Percentiles rank a stretch among this genome's conserved stretches.
These are phyloP conservation scores for Toxonevra muliebris DNA, from an alignment of 2,888 invertebrate species.

Conservation along the genomic window DNA sequence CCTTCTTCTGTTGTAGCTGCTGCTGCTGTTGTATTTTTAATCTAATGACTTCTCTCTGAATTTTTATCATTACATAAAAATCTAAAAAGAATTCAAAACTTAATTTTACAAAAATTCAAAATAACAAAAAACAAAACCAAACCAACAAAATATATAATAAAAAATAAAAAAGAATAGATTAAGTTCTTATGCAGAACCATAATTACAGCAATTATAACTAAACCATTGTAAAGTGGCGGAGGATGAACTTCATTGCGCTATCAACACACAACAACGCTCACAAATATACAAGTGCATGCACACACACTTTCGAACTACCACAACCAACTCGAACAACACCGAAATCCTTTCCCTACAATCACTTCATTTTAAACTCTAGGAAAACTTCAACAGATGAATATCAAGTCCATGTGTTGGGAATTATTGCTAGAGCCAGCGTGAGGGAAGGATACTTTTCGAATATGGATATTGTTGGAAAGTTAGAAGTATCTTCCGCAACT, in stretches of 20 bases:
- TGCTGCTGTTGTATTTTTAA: too few species aligned
- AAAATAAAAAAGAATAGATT: slow-evolving; percentile 1
- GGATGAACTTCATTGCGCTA: background rate
- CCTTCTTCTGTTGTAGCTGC: too few species aligned
- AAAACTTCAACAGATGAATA: background rate
- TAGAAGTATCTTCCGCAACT: background rate
- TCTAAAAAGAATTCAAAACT: too few species aligned
- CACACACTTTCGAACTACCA: background rate
- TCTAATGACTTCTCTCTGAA: too few species aligned
- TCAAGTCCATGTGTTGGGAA: background rate
- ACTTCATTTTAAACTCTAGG: too few species aligned
- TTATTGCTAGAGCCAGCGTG: background rate
- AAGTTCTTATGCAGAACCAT: slow-evolving; percentile 12
- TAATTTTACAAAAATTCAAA: too few species aligned
- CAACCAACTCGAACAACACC: too few species aligned
- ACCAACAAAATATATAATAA: too few species aligned
- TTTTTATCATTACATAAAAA: too few species aligned
- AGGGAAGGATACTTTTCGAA: background rate
- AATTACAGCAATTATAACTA: slow-evolving; percentile 15
- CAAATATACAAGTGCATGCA: background rate
- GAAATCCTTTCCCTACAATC: too few species aligned
- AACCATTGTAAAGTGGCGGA: background rate
- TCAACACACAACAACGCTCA: background rate
- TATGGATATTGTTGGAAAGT: background rate
- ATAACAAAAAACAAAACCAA: too few species aligned